A percentile compares a stretch with the other conserved stretches of the same genome.
Evolutionary conservation across 2,113 vertebrate species (phyloP).

Genomic region (Mobula birostris): DNA sequence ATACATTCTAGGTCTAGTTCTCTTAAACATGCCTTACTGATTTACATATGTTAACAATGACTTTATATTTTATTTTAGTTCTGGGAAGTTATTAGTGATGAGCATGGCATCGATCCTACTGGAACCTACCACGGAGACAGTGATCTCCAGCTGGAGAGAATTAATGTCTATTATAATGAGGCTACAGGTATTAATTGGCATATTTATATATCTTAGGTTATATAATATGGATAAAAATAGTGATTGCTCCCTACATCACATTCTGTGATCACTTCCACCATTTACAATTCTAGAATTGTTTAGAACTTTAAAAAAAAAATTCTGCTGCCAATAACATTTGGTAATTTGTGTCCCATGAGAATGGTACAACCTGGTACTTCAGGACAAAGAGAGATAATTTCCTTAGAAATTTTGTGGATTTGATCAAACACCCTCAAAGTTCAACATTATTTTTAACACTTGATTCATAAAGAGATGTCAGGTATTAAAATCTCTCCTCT

Average conservation of each 20-base stretch:
- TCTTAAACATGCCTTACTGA: neutral
- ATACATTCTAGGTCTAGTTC: neutral
- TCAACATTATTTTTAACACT: neutral
- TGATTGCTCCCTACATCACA: neutral
- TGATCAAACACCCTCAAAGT: neutral
- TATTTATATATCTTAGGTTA: conserved; percentile 1
- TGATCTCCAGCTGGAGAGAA: conserved; percentile 71
- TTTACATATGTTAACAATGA: conserved; percentile 15
- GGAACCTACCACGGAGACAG: conserved; percentile 76
- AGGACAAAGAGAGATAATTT: neutral
- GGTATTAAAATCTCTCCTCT: neutral
- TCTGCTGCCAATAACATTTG: neutral
- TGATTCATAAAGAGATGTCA: neutral
- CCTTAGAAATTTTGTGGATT: neutral
- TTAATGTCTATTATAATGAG: conserved; percentile 83
- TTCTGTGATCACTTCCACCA: neutral
- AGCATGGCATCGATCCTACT: conserved; percentile 75
- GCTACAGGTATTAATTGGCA: conserved; percentile 60
- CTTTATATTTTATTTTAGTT: conserved; percentile 55
- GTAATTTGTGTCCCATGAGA: neutral
- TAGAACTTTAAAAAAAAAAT: neutral
- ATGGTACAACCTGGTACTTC: neutral
- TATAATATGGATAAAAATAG: conserved; percentile 26
- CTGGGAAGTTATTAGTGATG: conserved; percentile 81
- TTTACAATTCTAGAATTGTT: neutral